Evolutionary conservation across 2,797 vertebrate species (phyloP).

Genomic region (Schizopygopsis malacanthus): DNA sequence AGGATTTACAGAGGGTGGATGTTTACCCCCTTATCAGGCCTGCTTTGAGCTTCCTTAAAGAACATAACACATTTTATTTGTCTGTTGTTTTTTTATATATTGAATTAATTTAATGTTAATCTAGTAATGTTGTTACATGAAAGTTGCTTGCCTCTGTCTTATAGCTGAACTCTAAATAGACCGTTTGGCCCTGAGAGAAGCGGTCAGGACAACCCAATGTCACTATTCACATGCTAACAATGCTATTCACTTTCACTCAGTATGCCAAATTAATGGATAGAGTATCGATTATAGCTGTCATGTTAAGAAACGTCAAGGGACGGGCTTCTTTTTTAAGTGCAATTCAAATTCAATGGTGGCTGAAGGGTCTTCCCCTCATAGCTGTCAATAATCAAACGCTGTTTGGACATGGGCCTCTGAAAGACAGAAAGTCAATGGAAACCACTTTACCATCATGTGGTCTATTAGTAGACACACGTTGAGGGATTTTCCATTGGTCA

Average conservation of each 20-base stretch:
- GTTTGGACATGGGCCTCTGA: constrained; percentile 7
- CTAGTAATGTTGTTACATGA: not conserved
- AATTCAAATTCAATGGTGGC: constrained; percentile 23
- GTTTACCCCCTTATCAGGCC: constrained; percentile 13
- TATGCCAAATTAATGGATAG: constrained; percentile 21
- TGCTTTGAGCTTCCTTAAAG: not conserved
- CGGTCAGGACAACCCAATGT: constrained; percentile 38
- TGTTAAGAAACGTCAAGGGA: constrained; percentile 28
- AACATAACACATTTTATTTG: not conserved
- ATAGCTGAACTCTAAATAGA: constrained; percentile 44
- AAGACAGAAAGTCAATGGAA: constrained; percentile 42
- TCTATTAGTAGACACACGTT: not conserved
- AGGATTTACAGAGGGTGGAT: constrained; percentile 31
- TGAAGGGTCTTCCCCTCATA: constrained; percentile 18
- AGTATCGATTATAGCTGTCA: constrained; percentile 43
- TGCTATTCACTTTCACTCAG: constrained; percentile 27
- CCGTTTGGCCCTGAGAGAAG: constrained; percentile 7
- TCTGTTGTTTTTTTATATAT: not conserved
- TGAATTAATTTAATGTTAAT: not conserved
- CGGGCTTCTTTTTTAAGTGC: constrained; percentile 26
- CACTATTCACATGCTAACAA: constrained; percentile 52
- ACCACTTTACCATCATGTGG: not conserved
- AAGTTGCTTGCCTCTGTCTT: constrained; percentile 12
- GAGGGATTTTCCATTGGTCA: constrained; percentile 9
- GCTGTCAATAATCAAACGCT: constrained; percentile 42